phyloP scores from a whole-genome alignment of 2,113 vertebrate species.

The Psittacula cyanocephala region DNA sequence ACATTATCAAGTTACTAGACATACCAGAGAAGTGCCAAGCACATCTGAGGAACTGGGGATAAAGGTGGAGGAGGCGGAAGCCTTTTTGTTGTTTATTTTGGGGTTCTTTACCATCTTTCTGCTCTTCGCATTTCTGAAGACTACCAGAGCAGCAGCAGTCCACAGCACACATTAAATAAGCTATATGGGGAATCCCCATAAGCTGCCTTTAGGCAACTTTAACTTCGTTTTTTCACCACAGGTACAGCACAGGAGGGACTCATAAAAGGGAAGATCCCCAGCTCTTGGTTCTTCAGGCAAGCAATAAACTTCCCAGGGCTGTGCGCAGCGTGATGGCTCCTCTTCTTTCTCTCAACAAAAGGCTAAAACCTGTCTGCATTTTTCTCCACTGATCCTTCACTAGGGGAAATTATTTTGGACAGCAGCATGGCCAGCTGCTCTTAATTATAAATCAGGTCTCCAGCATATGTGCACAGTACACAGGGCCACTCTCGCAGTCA shows the following conservation, averaged over 20 bases:
- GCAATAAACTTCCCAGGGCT: neutral
- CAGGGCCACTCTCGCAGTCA: neutral
- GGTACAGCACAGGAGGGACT: neutral
- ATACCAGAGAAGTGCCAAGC: neutral
- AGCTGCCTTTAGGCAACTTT: neutral
- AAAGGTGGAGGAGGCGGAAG: neutral
- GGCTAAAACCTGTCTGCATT: conserved; percentile 7
- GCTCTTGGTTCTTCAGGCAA: neutral
- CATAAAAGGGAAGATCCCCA: neutral
- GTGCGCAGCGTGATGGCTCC: neutral
- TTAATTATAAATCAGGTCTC: conserved; percentile 66
- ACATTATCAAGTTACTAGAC: neutral
- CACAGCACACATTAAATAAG: neutral
- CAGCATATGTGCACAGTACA: conserved; percentile 41
- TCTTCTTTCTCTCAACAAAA: neutral
- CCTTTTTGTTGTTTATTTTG: neutral
- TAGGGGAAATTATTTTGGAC: conserved; percentile 55
- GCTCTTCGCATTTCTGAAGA: neutral
- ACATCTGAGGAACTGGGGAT: neutral
- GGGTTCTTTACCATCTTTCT: neutral
- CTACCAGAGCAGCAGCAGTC: neutral
- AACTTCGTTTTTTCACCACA: neutral
- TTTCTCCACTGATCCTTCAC: conserved; percentile 17
- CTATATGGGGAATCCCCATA: neutral
- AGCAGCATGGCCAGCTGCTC: conserved; percentile 58